A percentile compares a stretch with the other conserved stretches of the same genome.
phyloP scores from a whole-genome alignment of 2,113 vertebrate species.

The Aplodontia rufa region DNA sequence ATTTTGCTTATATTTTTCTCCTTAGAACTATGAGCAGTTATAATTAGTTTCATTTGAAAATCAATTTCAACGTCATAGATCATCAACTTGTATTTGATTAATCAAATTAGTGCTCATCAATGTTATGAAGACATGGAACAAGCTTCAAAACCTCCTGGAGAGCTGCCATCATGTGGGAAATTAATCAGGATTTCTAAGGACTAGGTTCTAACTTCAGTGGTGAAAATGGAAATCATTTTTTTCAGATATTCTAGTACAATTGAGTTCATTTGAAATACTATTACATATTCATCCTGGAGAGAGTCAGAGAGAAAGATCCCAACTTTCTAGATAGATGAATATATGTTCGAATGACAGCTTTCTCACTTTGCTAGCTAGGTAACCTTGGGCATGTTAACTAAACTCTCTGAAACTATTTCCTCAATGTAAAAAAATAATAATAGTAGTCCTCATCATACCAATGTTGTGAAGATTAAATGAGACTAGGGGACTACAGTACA shows the following conservation, averaged over 20 bases:
- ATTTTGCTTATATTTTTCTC: conserved; percentile 50
- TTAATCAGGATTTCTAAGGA: conserved; percentile 59
- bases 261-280: conserved; percentile 39
- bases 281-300: conserved; percentile 37
- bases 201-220: conserved; percentile 45
- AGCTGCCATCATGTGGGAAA: conserved; percentile 32
- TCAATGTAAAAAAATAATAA: background rate
- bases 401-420: conserved; percentile 14
- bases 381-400: background rate
- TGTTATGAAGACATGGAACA: conserved; percentile 50
- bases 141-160: conserved; percentile 49
- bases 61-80: conserved; percentile 62
- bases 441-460: background rate
- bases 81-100: conserved; percentile 68
- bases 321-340: background rate
- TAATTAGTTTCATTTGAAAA: conserved; percentile 70
- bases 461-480: conserved; percentile 27
- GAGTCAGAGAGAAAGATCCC: background rate
- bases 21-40: conserved; percentile 54
- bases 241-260: conserved; percentile 25
- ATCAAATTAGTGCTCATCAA: conserved; percentile 69
- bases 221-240: conserved; percentile 58
- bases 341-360: background rate
- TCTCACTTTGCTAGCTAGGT: conserved; percentile 29
- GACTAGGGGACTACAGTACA: background rate